A percentile compares a stretch with the other conserved stretches of the same genome.
These are phyloP conservation scores for Mastomys natalensis DNA, from an alignment of 2,113 vertebrate genomes.

Conservation along the genomic window DNA sequence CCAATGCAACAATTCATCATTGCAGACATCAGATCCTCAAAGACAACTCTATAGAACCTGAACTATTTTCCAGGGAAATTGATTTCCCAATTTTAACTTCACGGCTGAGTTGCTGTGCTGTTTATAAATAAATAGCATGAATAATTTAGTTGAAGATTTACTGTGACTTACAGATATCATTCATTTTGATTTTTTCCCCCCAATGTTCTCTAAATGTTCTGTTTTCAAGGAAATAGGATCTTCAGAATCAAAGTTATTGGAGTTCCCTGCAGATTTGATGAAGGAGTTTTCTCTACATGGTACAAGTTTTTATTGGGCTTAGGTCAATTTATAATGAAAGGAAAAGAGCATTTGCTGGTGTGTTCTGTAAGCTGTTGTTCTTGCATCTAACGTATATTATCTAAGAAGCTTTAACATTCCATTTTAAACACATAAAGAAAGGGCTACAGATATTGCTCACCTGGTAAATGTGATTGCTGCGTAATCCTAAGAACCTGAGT, in stretches of 20 bases:
- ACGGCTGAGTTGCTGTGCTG: constrained; percentile 57
- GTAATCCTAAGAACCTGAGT: background rate
- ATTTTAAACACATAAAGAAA: background rate
- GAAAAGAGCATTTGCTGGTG: background rate
- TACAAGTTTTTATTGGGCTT: background rate
- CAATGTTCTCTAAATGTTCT: constrained; percentile 31
- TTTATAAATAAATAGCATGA: constrained; percentile 74
- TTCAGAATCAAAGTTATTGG: constrained; percentile 12
- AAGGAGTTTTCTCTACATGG: constrained; percentile 26
- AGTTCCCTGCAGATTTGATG: constrained; percentile 31
- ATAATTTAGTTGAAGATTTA: constrained; percentile 72
- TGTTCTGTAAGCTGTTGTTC: background rate
- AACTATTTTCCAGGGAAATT: constrained; percentile 73
- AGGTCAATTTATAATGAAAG: constrained; percentile 35
- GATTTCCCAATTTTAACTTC: constrained; percentile 75
- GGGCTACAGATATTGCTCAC: background rate
- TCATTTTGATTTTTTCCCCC: background rate
- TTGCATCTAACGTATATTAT: background rate
- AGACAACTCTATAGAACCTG: constrained; percentile 73
- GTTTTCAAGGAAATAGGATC: constrained; percentile 44
- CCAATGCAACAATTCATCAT: constrained; percentile 72
- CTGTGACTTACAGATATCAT: constrained; percentile 39
- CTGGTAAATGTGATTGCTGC: background rate
- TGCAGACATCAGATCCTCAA: constrained; percentile 71
- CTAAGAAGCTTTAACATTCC: background rate